Percentiles rank a stretch among this genome's conserved stretches.
Conservation (phyloP, 2,113 vertebrate species). For the Siniperca knerii region DNA sequence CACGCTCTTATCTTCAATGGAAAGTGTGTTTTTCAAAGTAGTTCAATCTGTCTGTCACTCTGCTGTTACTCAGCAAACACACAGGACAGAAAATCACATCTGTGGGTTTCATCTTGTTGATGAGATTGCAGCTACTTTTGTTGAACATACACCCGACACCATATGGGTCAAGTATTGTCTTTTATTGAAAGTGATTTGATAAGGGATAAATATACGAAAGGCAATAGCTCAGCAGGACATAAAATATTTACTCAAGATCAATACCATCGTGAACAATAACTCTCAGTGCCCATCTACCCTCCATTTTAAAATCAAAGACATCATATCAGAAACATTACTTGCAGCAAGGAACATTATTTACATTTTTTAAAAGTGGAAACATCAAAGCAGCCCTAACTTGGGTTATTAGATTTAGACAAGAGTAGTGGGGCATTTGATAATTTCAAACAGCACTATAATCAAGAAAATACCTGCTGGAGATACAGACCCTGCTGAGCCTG, state of each 20-base stretch:
- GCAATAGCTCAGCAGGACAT: conserved; percentile 8
- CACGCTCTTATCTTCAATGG: conserved; percentile 57
- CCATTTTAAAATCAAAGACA: conserved; percentile 20
- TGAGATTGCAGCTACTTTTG: conserved; percentile 34
- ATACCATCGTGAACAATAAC: conserved; percentile 1
- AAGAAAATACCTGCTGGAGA: conserved; percentile 28
- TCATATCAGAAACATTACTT: neutral
- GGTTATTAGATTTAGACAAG: neutral
- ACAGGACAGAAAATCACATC: conserved; percentile 27
- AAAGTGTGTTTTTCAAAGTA: conserved; percentile 60
- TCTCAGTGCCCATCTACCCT: neutral
- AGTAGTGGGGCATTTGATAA: neutral
- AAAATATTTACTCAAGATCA: conserved; percentile 47
- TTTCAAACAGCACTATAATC: conserved; percentile 33
- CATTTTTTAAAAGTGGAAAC: neutral
- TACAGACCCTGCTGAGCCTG: conserved; percentile 1
- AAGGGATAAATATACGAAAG: conserved; percentile 31
- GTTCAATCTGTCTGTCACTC: conserved; percentile 51
- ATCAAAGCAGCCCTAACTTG: conserved; percentile 14
- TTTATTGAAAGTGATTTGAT: conserved; percentile 56
- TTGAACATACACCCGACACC: conserved; percentile 14
- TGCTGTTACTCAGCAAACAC: conserved; percentile 45
- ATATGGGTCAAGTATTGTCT: conserved; percentile 45
- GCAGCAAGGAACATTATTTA: conserved; percentile 4
- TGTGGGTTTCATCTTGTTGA: conserved; percentile 11